Evolutionary conservation across 2,113 vertebrate species (phyloP), one percentile per base, ranked within the genome.

Genomic region (Psettodes erumei): DNA sequence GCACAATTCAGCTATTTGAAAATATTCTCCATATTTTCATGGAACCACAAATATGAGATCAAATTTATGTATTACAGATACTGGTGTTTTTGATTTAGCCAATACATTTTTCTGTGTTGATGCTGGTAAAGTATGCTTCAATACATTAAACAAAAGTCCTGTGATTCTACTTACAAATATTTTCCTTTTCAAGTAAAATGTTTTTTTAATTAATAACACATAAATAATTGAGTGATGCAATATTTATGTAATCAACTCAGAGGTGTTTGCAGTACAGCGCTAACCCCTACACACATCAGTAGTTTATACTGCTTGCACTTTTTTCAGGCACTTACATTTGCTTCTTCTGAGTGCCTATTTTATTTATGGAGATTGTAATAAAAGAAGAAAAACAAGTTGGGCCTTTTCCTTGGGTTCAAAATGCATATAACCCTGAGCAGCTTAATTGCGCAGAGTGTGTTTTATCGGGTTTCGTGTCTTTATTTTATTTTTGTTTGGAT

Each of bases 201-300:
- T 83, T 81, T 79, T 80, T 71, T 63, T 27, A 40, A 87, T 88
- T 77, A 81, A 86, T 81, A 79, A 85, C 60, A 66, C 55, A 71
- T 84, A 79, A 79, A 86, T 88, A 72, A 80, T 83, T 86, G 48
- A 89, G 53, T 50, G 78, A 87, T 77, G 62, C 74, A 67, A 81
- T 88, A 84, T 87, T 83, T 88, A 75, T 79, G 80, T 88, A 88
- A 87, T 86, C 53, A 78, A 84, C 75, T 84, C 61, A 80, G 68
- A 81, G 27, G 70, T 83, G 75, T 85, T 88, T 80, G 71, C 76
- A 79, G 65, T 73, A 48, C 66, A 50, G 54, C 28, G 7, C 37
- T 43, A 71, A 70, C 18, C 56, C 75, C 75, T 73, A 67, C 77
- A 68, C 84, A 80, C 47, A 64, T 79, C 69, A 56, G 53, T 71